These are phyloP conservation scores for Epinephelus moara DNA, from an alignment of 2,113 vertebrate species.

Conservation along the genomic window DNA sequence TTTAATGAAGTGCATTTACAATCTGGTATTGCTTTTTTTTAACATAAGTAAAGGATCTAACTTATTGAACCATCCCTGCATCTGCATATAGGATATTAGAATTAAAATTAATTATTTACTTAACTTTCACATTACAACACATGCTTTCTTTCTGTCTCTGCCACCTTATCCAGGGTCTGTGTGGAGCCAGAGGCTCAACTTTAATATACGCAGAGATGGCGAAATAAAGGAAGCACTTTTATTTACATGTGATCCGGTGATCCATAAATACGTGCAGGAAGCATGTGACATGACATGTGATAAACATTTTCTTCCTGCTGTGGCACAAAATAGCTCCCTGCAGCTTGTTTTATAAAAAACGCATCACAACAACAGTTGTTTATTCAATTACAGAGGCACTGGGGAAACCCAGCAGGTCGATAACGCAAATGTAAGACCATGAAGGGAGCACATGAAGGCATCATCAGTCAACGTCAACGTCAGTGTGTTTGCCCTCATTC, in stretches of 20 bases:
- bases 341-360: background rate
- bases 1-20: background rate
- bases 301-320: background rate
- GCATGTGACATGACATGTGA: background rate
- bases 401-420: background rate
- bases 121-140: background rate
- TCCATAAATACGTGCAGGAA: background rate
- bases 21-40: background rate
- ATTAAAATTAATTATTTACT: background rate
- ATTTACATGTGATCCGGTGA: background rate
- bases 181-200: background rate
- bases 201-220: background rate
- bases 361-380: background rate
- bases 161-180: background rate
- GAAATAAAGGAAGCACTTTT: background rate
- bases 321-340: background rate
- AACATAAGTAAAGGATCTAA: background rate
- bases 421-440: constrained; percentile 7
- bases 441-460: constrained; percentile 46
- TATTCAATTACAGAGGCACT: background rate
- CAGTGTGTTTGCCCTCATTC: constrained; percentile 59
- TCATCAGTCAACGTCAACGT: constrained; percentile 42
- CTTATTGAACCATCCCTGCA: background rate
- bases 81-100: background rate
- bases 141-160: background rate